These are phyloP conservation scores for Metallyticus violacea DNA, from an alignment of 2,888 invertebrate genomes.

Conservation along the genomic window DNA sequence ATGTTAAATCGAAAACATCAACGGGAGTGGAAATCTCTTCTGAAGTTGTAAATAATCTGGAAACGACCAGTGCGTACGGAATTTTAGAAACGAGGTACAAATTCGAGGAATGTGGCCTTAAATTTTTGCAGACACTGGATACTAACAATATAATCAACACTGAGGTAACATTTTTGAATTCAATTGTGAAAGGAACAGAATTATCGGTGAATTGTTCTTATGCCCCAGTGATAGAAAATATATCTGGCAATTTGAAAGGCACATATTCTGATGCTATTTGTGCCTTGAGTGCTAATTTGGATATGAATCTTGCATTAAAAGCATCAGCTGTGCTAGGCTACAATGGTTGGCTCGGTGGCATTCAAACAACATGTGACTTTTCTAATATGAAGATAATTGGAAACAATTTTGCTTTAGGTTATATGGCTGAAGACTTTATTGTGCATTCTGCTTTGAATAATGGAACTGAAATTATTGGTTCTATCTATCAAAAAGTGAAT, in stretches of 20 bases:
- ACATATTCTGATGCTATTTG: not conserved
- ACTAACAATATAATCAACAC: not conserved
- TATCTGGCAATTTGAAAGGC: not conserved
- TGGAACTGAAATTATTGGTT: not conserved
- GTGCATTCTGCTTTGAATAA: not conserved
- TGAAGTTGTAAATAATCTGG: not conserved
- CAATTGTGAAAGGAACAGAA: not conserved
- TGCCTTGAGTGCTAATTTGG: not conserved
- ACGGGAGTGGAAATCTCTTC: not conserved
- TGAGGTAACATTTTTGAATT: not conserved
- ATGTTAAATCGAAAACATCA: not conserved
- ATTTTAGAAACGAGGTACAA: not conserved
- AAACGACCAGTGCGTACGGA: not conserved
- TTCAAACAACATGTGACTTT: not conserved
- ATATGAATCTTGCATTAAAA: not conserved
- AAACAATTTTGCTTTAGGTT: not conserved
- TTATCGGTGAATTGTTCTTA: not conserved
- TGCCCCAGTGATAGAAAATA: not conserved
- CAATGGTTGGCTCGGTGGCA: not conserved
- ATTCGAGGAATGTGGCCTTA: not conserved
- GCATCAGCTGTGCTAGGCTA: not conserved
- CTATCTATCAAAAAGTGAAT: not conserved
- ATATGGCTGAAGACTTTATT: not conserved
- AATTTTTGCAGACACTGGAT: not conserved
- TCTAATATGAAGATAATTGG: not conserved